Evolutionary conservation across 2,113 vertebrate genomes (phyloP), one percentile per base, ranked within the genome.

Genomic region (Zingel zingel): DNA sequence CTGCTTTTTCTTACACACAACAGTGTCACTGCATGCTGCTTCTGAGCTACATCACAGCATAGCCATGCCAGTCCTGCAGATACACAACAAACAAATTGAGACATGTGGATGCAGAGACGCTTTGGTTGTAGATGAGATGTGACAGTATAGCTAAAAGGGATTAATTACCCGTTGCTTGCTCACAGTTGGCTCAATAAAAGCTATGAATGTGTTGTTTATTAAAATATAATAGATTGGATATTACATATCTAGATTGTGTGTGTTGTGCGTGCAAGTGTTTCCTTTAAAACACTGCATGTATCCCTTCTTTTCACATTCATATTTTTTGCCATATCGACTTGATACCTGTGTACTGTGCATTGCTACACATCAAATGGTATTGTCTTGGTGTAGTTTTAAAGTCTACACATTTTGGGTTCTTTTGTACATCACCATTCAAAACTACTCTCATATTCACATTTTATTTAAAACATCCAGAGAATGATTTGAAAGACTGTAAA

Each of bases 1-100:
- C 74, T 23, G 76, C 66, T 79, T 72, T 73, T 59, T 54, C 53
- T 67, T 73, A 58, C 67, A 51, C 59, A 76, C 66, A 45, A 69
- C 75, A 27, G 51, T 71, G 48, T 58, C 54, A 62, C 14, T 61
- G 47, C 69, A 57, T 69, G 79, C 77, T 84, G 87, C 7, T 16
- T 89, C 33, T 59, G 51, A 59, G 71, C 78, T 67, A 11, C 72
- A 67, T 67, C 62, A 51, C 16, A 23, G 12, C 67, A 59, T 21
- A 36, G 61, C 36, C 53, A 67, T 62, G 69, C 23, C 64, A 50
- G 33, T 19, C 79, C 74, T 69, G 69, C 76, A 53, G 70, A 80
- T 45, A 54, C 48, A 43, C 21, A 16, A 51, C 48, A 70, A 70
- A 74, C 68, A 65, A 68, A 70, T 3, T 9, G 13, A 81, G 51